A percentile compares a stretch with the other conserved stretches of the same genome.
Evolutionary conservation across 2,888 invertebrate genomes (phyloP).

Genomic region (Silvanus unidentatus): DNA sequence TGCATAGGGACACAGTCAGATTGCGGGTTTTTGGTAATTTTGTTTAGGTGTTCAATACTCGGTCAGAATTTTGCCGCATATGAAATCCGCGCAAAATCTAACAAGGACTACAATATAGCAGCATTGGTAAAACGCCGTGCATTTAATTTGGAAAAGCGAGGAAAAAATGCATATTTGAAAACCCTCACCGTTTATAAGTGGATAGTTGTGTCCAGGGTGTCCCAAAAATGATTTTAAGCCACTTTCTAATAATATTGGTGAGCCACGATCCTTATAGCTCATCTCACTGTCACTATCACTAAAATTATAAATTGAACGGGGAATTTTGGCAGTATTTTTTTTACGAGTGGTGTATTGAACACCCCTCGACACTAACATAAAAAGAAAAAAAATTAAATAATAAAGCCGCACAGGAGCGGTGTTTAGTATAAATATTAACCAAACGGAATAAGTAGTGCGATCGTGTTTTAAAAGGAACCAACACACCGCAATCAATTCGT

Average conservation of each 20-base stretch:
- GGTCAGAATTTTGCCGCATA: conserved; percentile 13
- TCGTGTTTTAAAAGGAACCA: neutral
- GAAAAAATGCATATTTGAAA: conserved; percentile 7
- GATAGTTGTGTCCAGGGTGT: conserved; percentile 76
- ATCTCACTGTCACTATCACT: conserved; percentile 60
- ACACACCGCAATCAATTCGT: conserved; percentile 41
- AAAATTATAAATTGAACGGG: conserved; percentile 45
- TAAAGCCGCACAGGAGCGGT: conserved; percentile 27
- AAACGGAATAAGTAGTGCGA: neutral
- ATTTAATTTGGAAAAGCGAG: too few relatives aligned
- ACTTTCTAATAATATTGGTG: conserved; percentile 83
- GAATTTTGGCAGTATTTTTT: conserved; percentile 43
- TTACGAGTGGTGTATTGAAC: conserved; percentile 12
- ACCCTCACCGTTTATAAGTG: conserved; percentile 71
- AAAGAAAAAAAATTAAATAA: conserved; percentile 14
- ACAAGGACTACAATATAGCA: neutral
- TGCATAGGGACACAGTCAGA: too few relatives aligned
- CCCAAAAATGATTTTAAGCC: conserved; percentile 81
- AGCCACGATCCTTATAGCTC: conserved; percentile 82
- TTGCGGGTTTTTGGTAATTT: neutral
- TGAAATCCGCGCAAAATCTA: conserved; percentile 16
- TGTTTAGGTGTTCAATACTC: conserved; percentile 11
- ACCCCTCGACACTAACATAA: conserved; percentile 28
- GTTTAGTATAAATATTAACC: neutral
- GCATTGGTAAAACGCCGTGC: neutral